Base-by-base conservation (phyloP, 1,140 invertebrate genomes). In the Zaprionus lachaisei region DNA sequence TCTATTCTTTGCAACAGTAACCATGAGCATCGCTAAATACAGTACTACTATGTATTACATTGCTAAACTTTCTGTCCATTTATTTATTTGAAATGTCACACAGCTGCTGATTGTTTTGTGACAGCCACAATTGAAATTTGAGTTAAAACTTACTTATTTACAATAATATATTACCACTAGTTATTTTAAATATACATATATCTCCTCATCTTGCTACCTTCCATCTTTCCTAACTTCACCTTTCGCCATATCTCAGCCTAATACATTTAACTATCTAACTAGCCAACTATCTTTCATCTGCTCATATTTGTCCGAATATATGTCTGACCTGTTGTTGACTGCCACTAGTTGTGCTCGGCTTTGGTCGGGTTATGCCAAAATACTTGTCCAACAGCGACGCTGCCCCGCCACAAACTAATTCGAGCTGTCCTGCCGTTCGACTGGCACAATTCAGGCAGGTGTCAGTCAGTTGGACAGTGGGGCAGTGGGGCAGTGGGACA, bases 361-460 rank as follows among this genome's bases (percentile, higher is more conserved):
- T 56, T 57, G 14, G n/a, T 71, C 55, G 56, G 17, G 17, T 26
- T 55, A 44, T 61, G 31, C 26, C 60, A 34, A 64, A 71, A 51
- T 41, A 54, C 31, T 63, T 69, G 49, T 34, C 28, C 37, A 22
- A 71, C 49, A 22, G 60, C 68, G 68, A 28, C 26, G 38, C 63
- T 20, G 41, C 73, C 73, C 51, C 73, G 22, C 51, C 58, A 56
- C 55, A 72, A n/a, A 80, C 71, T 69, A 77, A 58, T 68, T 69
- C n/a, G 37, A 49, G 47, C 71, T 74, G 72, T 64, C 68, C 56
- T 79, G 65, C n/a, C 41, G 31, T 49, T 41, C 28, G 47, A 49
- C 41, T 64, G 77, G 57, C 72, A 80, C 58, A 80, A 70, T 83
- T 87, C 78, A 79, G 78, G 83, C 84, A 89, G 79, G 72, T 83